Evolutionary conservation across 2,888 invertebrate species (phyloP), one percentile per base, ranked within the genome.

Genomic region (Dryobotodes eremita): DNA sequence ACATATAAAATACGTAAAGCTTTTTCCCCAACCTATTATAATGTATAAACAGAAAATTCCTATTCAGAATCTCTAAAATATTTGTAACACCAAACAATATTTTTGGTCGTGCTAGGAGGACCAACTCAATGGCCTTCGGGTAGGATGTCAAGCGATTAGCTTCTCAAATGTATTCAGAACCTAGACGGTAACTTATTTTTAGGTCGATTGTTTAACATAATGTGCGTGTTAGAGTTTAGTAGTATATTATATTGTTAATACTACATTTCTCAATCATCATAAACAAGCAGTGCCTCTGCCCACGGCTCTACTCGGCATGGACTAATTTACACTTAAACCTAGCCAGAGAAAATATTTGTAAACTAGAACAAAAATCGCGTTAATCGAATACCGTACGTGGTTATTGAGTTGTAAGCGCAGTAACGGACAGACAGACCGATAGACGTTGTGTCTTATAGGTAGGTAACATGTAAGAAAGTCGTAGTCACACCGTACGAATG

Each of bases 331-430:
- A 65, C 36, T 72, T 36, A 46, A 79, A 73, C 23, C 26, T 75
- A 53, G n/a, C 26, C 13, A 75, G 83, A 76, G 77, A 75, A 66
- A 55, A 83, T 83, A 61, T 61, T 53, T 42, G 26, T 48, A 55
- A 83, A 66, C 48, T 80, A 82, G 83, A 68, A 82, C 82, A 79
- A 82, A 82, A 79, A 82, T 79, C 59, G 82, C 66, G 75, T 79
- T 82, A 82, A 82, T 61, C 66, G 76, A 75, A 79, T 66, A 82
- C 82, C 75, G 74, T 79, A 66, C 57, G 82, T 82, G 82, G 75
- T 48, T 53, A 82, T 75, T 46, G 76, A 79, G 65, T 76, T 66
- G 66, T 61, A 55, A 66, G 83, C 17, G 65, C 59, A 61, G 53
- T 80, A 83, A 83, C 79, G 83, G 77, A 83, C 66, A 57, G 53